Percentiles rank a stretch among this genome's conserved stretches.
Conservation (phyloP, 2,113 vertebrate species). For the Dipodomys ordii region DNA sequence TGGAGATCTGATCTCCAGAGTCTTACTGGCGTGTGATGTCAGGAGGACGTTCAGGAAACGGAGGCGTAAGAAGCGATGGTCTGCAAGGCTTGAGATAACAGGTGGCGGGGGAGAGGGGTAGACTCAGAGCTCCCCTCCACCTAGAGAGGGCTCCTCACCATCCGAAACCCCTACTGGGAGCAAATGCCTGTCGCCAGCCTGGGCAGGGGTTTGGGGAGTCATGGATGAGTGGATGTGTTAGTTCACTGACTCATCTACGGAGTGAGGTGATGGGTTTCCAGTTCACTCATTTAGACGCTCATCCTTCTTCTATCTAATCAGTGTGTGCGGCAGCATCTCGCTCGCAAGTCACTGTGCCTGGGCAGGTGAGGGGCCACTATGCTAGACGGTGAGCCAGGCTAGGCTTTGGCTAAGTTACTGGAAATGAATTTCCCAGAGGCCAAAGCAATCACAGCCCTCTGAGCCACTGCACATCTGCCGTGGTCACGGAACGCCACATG, state of each 20-base stretch:
- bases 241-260: background rate
- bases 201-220: background rate
- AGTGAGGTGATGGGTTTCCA: background rate
- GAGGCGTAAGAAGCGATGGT: background rate
- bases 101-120: background rate
- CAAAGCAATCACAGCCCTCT: background rate
- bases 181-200: background rate
- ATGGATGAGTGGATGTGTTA: background rate
- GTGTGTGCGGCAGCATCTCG: background rate
- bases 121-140: background rate
- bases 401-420: background rate
- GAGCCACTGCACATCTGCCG: background rate
- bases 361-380: background rate
- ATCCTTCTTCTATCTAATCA: background rate
- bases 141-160: background rate
- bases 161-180: too few relatives aligned
- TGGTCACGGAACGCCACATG: background rate
- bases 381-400: background rate
- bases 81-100: background rate
- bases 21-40: background rate
- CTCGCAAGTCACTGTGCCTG: background rate
- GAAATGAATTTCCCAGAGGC: background rate
- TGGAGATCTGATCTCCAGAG: background rate
- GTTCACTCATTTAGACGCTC: background rate
- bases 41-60: background rate